A percentile compares a stretch with the other conserved stretches of the same genome.
phyloP scores from a whole-genome alignment of 2,797 vertebrate species.

The Eleutherodactylus coqui region DNA sequence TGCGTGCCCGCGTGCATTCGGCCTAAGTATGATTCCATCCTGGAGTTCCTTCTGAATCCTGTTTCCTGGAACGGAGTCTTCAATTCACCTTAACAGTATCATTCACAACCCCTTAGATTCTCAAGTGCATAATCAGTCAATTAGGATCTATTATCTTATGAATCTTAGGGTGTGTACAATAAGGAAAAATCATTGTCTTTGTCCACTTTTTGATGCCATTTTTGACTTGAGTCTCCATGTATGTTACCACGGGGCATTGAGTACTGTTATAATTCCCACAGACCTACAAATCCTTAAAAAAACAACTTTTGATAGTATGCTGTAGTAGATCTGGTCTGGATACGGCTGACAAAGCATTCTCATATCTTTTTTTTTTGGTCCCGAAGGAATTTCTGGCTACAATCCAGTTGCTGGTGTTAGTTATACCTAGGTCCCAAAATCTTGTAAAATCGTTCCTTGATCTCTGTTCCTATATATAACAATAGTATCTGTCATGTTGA shows the following conservation, averaged over 20 bases:
- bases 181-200: too few species aligned
- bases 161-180: not conserved
- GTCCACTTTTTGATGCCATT: not conserved
- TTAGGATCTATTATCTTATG: too few species aligned
- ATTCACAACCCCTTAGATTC: too few species aligned
- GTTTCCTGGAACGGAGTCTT: too few species aligned
- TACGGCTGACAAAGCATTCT: not conserved
- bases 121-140: too few species aligned
- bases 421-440: not conserved
- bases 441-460: not conserved
- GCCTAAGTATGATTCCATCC: too few species aligned
- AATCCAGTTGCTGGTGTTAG: not conserved
- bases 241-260: not conserved
- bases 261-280: not conserved
- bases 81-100: too few species aligned
- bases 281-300: not conserved
- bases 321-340: not conserved
- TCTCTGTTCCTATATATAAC: slow-evolving; percentile 11
- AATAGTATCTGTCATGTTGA: not conserved
- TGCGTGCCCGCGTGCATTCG: too few species aligned
- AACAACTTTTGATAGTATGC: not conserved
- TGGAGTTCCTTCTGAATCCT: too few species aligned
- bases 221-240: not conserved
- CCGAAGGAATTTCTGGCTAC: not conserved
- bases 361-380: not conserved